Evolutionary conservation across 2,797 vertebrate species (phyloP).

Genomic region (Melopsittacus undulatus): DNA sequence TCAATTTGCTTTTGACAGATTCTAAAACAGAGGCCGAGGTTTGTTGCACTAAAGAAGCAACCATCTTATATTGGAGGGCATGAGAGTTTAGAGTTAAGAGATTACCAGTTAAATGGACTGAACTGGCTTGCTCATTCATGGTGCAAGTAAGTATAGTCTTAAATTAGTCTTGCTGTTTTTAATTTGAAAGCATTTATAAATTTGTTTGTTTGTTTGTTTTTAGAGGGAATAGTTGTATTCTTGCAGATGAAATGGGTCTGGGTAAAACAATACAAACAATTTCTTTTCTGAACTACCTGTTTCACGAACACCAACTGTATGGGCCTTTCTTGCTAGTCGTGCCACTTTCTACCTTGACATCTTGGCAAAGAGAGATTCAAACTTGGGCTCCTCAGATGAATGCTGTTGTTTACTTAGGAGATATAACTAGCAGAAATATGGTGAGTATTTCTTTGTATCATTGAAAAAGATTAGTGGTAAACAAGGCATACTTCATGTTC

Average conservation of each 20-base stretch:
- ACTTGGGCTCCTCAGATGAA: conserved; percentile 97
- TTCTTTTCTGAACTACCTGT: conserved; percentile 92
- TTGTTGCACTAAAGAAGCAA: conserved; percentile 93
- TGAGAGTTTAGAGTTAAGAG: conserved; percentile 90
- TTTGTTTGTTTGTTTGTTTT: not conserved
- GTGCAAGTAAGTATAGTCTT: conserved; percentile 90
- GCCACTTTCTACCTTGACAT: conserved; percentile 84
- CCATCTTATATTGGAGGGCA: conserved; percentile 87
- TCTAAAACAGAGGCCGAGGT: conserved; percentile 93
- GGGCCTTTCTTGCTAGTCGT: conserved; percentile 38
- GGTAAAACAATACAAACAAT: conserved; percentile 99
- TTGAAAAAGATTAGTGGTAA: not conserved
- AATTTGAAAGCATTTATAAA: conserved; percentile 18
- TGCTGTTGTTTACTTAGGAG: conserved; percentile 94
- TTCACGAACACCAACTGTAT: conserved; percentile 83
- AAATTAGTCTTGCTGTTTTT: not conserved
- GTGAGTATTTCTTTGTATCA: conserved; percentile 74
- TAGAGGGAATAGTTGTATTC: conserved; percentile 84
- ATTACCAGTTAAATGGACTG: conserved; percentile 94
- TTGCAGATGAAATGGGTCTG: conserved; percentile 98
- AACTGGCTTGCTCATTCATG: conserved; percentile 99
- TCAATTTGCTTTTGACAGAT: conserved; percentile 77
- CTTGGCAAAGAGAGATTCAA: conserved; percentile 95
- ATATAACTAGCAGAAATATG: conserved; percentile 97
- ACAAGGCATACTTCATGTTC: not conserved